phyloP scores from a whole-genome alignment of 2,888 invertebrate species.

The Ypsolopha scabrella region DNA sequence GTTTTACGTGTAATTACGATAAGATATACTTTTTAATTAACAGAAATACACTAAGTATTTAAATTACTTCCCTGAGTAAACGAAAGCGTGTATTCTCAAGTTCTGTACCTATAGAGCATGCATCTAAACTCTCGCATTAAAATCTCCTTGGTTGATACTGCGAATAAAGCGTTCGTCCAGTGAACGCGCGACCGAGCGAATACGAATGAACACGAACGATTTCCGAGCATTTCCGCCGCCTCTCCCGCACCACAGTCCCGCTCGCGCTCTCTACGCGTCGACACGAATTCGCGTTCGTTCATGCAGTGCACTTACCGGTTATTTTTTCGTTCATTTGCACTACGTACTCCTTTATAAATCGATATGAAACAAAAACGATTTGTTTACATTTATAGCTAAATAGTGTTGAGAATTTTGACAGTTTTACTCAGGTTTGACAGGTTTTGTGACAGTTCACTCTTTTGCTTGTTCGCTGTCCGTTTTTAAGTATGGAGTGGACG shows the following conservation, averaged over 20 bases:
- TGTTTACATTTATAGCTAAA: too few species aligned
- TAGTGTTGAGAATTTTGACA: not conserved
- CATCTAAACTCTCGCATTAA: too few species aligned
- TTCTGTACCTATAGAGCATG: too few species aligned
- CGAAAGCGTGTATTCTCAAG: too few species aligned
- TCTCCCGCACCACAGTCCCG: conserved; percentile 1
- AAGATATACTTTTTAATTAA: too few species aligned
- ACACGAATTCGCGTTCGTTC: not conserved
- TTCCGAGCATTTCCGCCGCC: not conserved
- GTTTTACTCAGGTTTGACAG: not conserved
- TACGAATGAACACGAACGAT: conserved; percentile 1
- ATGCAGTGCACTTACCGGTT: not conserved
- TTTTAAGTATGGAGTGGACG: conserved; percentile 31
- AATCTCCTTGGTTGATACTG: too few species aligned
- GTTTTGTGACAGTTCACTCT: not conserved
- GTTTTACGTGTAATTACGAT: too few species aligned
- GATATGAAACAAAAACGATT: too few species aligned
- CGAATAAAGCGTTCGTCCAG: too few species aligned
- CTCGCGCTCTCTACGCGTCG: conserved; percentile 2
- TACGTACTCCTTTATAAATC: too few species aligned
- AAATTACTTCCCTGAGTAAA: too few species aligned
- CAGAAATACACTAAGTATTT: too few species aligned
- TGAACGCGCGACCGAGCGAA: not conserved
- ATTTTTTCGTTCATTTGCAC: not conserved
- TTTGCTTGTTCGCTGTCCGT: not conserved